Conservation (phyloP, 2,888 invertebrate genomes). For the Ornithoptera alexandrae region DNA sequence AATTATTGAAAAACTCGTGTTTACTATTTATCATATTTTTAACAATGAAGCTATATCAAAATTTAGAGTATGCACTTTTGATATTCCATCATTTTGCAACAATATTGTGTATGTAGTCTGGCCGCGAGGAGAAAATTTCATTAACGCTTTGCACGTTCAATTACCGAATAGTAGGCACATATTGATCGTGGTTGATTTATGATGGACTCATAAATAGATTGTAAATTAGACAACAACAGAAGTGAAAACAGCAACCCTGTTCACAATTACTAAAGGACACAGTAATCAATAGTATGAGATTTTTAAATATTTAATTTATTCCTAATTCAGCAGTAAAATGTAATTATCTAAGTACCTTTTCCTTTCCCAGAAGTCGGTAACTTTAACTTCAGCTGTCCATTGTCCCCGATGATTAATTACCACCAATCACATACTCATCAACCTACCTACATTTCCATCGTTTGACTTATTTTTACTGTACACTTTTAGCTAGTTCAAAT, state of each 20-base stretch:
- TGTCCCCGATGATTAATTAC: too few relatives aligned
- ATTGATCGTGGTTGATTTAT: conserved; percentile 45
- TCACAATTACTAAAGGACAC: background rate
- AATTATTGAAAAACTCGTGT: background rate
- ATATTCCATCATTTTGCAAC: conserved; percentile 10
- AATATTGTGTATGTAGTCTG: conserved; percentile 31
- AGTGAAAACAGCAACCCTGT: background rate
- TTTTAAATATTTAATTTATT: background rate
- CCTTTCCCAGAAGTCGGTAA: too few relatives aligned
- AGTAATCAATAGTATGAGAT: background rate
- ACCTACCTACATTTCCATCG: too few relatives aligned
- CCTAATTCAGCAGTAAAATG: background rate
- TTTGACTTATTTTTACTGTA: too few relatives aligned
- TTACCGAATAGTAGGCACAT: conserved; percentile 53
- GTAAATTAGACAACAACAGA: background rate
- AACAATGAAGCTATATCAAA: background rate
- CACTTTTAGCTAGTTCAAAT: too few relatives aligned
- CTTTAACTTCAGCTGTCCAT: too few relatives aligned
- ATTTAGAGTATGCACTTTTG: conserved; percentile 8
- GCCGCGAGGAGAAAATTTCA: conserved; percentile 58
- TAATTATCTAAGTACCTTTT: too few relatives aligned
- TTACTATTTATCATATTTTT: background rate
- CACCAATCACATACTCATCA: too few relatives aligned
- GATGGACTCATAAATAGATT: conserved; percentile 34
- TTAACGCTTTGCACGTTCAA: conserved; percentile 68